Evolutionary conservation across 2,113 vertebrate genomes (phyloP).

Genomic region (Aplodontia rufa): DNA sequence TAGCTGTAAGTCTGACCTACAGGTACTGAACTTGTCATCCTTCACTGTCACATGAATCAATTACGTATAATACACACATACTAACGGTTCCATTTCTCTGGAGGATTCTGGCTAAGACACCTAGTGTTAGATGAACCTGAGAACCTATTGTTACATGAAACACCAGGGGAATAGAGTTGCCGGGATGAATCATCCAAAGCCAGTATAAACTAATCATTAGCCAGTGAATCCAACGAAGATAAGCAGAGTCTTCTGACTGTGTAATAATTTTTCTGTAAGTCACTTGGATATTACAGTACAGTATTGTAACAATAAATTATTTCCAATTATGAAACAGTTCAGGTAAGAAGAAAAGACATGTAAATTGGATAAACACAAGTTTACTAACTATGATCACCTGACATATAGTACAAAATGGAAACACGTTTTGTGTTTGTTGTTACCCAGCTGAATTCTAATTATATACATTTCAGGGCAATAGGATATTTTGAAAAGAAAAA

Average conservation of each 20-base stretch:
- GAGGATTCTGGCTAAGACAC: background rate
- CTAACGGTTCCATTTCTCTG: background rate
- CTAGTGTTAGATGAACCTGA: no score
- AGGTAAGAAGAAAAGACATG: background rate
- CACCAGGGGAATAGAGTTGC: background rate
- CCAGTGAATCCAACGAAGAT: background rate
- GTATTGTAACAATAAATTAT: background rate
- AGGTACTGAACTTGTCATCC: background rate
- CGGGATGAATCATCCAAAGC: background rate
- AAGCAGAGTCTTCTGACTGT: background rate
- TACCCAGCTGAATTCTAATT: background rate
- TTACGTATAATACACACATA: no score
- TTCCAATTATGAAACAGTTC: background rate
- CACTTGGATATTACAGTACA: background rate
- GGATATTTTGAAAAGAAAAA: background rate
- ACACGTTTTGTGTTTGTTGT: background rate
- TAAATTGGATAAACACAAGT: background rate
- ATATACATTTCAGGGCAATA: no score
- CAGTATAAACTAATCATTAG: background rate
- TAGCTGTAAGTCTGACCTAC: background rate
- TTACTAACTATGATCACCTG: background rate
- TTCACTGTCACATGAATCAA: no score
- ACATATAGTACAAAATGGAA: background rate
- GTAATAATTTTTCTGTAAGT: background rate
- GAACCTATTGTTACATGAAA: background rate